Percentiles rank a stretch among this genome's conserved stretches.
These are phyloP conservation scores for Ondatra zibethicus DNA, from an alignment of 2,113 vertebrate species.

Conservation along the genomic window DNA sequence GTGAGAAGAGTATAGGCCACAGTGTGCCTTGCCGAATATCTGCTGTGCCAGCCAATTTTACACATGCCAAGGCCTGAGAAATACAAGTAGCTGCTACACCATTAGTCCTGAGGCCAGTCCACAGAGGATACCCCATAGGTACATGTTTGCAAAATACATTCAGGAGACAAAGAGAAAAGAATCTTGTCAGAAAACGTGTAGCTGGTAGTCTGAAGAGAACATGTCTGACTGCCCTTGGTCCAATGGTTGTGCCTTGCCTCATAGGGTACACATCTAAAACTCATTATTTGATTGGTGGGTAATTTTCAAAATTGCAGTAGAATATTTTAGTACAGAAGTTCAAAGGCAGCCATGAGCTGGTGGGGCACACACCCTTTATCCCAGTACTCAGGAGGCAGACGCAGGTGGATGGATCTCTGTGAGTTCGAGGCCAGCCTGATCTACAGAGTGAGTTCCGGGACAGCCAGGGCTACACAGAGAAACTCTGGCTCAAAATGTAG, in stretches of 20 bases:
- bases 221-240: background rate
- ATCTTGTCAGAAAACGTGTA: background rate
- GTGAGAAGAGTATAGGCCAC: background rate
- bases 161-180: background rate
- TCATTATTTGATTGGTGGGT: background rate
- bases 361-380: background rate
- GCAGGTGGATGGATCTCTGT: background rate
- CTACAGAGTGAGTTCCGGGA: background rate
- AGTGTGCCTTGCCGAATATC: background rate
- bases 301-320: background rate
- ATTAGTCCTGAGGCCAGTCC: background rate
- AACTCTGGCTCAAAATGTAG: background rate
- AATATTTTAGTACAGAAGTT: constrained; percentile 17
- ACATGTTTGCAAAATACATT: background rate
- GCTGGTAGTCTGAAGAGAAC: background rate
- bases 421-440: background rate
- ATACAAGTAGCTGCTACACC: background rate
- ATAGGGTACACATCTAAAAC: background rate
- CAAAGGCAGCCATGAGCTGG: background rate
- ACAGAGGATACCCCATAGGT: background rate
- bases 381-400: background rate
- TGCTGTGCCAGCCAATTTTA: background rate
- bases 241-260: background rate
- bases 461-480: background rate
- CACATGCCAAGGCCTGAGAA: constrained; percentile 12